Evolutionary conservation across 2,113 vertebrate genomes (phyloP), one percentile per base, ranked within the genome.

Genomic region (Suricata suricatta): DNA sequence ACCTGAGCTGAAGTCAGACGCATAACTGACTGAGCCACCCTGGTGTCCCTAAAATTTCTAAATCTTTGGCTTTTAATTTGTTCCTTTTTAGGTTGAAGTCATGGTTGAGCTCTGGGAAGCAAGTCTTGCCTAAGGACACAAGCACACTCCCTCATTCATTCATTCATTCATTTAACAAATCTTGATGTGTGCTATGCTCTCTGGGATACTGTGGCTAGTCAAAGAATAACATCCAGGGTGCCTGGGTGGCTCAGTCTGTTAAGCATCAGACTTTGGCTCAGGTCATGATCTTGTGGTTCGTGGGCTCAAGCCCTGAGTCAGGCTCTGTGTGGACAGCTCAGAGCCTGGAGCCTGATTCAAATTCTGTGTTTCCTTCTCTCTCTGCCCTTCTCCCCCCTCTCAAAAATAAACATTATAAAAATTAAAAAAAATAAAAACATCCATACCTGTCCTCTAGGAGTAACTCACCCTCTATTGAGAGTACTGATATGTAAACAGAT

Each of bases 21-120:
- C 52, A 17, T 17, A 54, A 17, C 15, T 5, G 52, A 54, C 52
- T 54, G 52, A 54, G 52, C 52, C 3, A 54, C 52, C 52, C 52
- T 17, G 52, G 52, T 17, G 16, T 16, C 52, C 52, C 16, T 54
- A 17, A 96, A 90, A 76, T 81, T 93, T 95, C 44, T 88, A 88
- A 85, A 88, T 84, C 29, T 97, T 57, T 90, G 52, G 3, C 63
- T 88, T 90, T 95, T 77, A 88, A 71, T 68, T 90, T 93, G 9
- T 83, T 89, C 25, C 92, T 90, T 88, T 54, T 54, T 54, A 31
- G 10, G 7, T 76, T 87, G 81, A 83, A 92, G 72, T 82, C 16
- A 13, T 82, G 3, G 8, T 91, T 87, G 41, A 88, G 29, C 23
- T 90, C 57, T 77, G 66, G 33, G 23, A 79, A 80, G 31, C 41